These are phyloP conservation scores for Hydropsyche betteni DNA, from an alignment of 2,888 invertebrate genomes.

Conservation along the genomic window DNA sequence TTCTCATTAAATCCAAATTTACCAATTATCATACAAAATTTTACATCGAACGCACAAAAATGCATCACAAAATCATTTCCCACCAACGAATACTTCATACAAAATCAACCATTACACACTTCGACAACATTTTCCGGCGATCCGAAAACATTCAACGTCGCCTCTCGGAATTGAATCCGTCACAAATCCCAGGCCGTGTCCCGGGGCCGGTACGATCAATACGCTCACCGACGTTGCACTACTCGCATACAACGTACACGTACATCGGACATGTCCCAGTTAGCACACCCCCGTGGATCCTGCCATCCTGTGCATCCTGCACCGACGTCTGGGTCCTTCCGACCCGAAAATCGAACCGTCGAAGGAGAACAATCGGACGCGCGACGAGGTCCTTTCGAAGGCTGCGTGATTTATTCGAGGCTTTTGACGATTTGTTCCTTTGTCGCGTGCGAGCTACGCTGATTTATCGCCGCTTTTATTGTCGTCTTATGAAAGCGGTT, in stretches of 20 bases:
- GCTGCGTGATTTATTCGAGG: not conserved
- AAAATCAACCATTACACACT: no score
- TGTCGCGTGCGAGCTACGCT: constrained; percentile 2
- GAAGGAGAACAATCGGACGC: no score
- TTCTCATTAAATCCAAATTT: no score
- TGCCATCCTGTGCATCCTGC: not conserved
- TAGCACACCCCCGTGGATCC: not conserved
- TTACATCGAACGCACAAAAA: no score
- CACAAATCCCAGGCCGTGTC: constrained; percentile 27
- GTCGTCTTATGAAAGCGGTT: not conserved
- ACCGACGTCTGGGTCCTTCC: not conserved
- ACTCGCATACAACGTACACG: constrained; percentile 2
- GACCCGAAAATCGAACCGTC: no score
- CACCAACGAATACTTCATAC: no score
- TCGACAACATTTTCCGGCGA: not conserved
- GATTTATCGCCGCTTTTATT: not conserved
- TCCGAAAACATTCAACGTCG: not conserved
- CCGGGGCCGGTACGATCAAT: constrained; percentile 22
- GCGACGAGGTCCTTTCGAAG: not conserved
- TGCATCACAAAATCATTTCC: no score
- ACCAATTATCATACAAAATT: no score
- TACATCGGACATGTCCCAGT: constrained; percentile 14
- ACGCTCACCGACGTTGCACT: constrained; percentile 16
- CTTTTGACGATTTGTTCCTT: not conserved
- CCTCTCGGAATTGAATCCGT: not conserved